These are phyloP conservation scores for Panagrolaimus sp. DNA, from an alignment of 1,140 invertebrate species.

Conservation along the genomic window DNA sequence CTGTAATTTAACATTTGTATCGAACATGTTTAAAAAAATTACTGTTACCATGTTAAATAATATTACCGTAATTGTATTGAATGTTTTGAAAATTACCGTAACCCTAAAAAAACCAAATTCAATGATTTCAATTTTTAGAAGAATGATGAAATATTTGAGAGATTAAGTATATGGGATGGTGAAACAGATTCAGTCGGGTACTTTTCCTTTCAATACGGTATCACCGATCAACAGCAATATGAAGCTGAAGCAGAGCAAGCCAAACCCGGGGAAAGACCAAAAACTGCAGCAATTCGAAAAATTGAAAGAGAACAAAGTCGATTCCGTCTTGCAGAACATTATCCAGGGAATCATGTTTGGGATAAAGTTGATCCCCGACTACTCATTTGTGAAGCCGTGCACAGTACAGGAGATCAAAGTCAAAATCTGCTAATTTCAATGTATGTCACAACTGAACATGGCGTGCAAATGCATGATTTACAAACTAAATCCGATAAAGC, in stretches of 20 bases:
- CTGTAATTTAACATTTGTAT: too few species aligned
- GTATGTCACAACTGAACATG: constrained; percentile 70
- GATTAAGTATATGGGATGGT: constrained; percentile 77
- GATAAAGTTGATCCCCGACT: constrained; percentile 71
- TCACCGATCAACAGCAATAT: constrained; percentile 62
- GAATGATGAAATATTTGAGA: constrained; percentile 33
- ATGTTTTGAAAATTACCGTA: too few species aligned
- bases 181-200: constrained; percentile 73
- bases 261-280: constrained; percentile 42
- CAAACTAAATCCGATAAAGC: constrained; percentile 61
- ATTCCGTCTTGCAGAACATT: constrained; percentile 55
- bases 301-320: constrained; percentile 52
- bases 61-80: too few species aligned
- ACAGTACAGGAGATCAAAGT: constrained; percentile 35
- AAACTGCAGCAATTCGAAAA: constrained; percentile 51
- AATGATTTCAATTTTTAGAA: constrained; percentile 1
- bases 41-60: background rate
- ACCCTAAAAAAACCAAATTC: too few species aligned
- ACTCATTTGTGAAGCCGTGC: constrained; percentile 69
- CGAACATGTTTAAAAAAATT: too few species aligned
- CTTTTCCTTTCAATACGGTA: constrained; percentile 68
- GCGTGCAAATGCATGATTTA: constrained; percentile 71
- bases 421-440: constrained; percentile 66
- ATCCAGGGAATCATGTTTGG: constrained; percentile 68
- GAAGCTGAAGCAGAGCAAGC: constrained; percentile 34